A percentile compares a stretch with the other conserved stretches of the same genome.
Evolutionary conservation across 2,797 vertebrate genomes (phyloP).

Genomic region (Pogoniulus pusillus): DNA sequence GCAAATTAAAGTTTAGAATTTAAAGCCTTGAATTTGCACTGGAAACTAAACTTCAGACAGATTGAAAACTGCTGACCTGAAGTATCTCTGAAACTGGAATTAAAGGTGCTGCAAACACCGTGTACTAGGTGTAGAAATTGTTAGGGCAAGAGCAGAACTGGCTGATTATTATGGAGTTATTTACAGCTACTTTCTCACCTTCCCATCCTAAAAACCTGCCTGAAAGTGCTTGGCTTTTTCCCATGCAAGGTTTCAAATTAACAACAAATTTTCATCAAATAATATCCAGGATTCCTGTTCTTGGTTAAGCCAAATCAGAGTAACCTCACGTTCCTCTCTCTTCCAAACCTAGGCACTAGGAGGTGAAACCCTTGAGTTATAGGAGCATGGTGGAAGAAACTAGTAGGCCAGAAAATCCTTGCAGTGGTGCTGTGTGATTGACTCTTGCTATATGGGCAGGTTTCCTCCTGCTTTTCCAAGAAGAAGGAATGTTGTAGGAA

Average conservation of each 20-base stretch:
- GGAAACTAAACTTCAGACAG: neutral
- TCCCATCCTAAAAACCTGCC: neutral
- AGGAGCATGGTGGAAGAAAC: neutral
- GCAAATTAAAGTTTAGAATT: neutral
- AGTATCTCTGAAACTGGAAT: neutral
- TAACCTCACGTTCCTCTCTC: neutral
- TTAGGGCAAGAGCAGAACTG: neutral
- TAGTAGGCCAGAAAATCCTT: neutral
- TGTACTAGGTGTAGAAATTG: neutral
- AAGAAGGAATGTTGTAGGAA: neutral
- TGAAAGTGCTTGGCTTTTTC: neutral
- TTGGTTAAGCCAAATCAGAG: neutral
- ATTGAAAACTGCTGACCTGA: neutral
- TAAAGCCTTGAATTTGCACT: neutral
- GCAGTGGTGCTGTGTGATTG: neutral
- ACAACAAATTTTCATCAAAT: neutral
- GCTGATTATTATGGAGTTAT: neutral
- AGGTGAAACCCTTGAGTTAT: neutral
- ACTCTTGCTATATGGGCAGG: neutral
- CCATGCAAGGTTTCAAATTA: neutral
- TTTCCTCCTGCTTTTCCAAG: slow-evolving; percentile 25
- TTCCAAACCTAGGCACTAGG: neutral
- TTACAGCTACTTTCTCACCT: neutral
- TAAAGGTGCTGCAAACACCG: neutral
- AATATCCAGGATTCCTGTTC: neutral